phyloP scores from a whole-genome alignment of 2,797 vertebrate species.

The Girardinus metallicus region DNA sequence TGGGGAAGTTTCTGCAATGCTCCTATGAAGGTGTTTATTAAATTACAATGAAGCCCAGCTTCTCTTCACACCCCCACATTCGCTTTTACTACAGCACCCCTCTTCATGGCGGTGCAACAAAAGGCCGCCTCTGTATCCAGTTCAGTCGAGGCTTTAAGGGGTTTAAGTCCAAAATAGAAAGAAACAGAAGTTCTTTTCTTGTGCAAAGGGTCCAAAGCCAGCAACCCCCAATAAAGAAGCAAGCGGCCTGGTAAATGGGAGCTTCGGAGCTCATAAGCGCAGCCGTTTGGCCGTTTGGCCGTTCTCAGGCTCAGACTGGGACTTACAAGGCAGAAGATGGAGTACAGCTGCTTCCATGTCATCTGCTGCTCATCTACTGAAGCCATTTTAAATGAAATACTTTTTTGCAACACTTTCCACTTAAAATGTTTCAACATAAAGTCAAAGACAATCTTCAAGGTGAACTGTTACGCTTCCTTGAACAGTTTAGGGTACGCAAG shows the following conservation, averaged over 20 bases:
- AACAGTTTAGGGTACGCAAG: too few species aligned
- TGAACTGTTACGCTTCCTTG: too few species aligned
- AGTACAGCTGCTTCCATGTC: neutral
- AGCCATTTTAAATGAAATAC: neutral
- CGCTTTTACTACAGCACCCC: conserved; percentile 57
- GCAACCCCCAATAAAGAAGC: conserved; percentile 53
- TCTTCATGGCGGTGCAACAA: conserved; percentile 72
- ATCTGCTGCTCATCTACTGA: neutral
- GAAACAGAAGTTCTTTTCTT: conserved; percentile 67
- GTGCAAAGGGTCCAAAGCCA: conserved; percentile 64
- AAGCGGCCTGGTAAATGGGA: conserved; percentile 62
- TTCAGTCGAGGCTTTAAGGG: conserved; percentile 61
- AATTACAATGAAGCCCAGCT: conserved; percentile 65
- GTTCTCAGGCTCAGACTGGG: conserved; percentile 42
- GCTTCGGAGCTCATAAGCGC: conserved; percentile 55
- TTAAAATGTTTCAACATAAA: neutral
- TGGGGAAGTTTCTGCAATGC: conserved; percentile 56
- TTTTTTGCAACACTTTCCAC: neutral
- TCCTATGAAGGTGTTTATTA: conserved; percentile 63
- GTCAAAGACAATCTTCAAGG: neutral
- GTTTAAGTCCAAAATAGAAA: conserved; percentile 65
- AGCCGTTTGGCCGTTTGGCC: conserved; percentile 39
- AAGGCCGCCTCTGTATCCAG: conserved; percentile 66
- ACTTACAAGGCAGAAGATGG: conserved; percentile 10
- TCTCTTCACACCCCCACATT: conserved; percentile 47